Conservation (phyloP, 2,113 vertebrate genomes). For the Cisticola juncidis region DNA sequence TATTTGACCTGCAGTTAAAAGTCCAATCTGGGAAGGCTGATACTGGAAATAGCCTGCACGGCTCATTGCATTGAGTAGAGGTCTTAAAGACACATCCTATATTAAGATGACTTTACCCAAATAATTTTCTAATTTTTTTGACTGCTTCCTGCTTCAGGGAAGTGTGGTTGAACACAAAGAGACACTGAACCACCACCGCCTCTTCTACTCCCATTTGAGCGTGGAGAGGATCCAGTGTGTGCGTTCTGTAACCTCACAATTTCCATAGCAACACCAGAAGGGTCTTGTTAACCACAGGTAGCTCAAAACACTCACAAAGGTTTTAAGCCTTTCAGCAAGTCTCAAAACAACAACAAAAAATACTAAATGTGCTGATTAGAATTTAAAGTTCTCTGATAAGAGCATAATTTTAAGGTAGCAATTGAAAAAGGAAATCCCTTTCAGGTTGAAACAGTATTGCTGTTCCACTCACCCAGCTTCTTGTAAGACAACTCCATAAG, state of each 20-base stretch:
- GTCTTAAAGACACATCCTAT: not conserved
- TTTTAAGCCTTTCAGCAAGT: not conserved
- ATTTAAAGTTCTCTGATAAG: not conserved
- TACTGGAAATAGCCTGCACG: not conserved
- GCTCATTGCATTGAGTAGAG: not conserved
- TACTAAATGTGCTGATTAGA: not conserved
- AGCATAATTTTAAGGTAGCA: not conserved
- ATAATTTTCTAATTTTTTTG: not conserved
- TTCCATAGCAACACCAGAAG: slow-evolving; percentile 51
- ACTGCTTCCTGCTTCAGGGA: not conserved
- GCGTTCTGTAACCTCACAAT: not conserved
- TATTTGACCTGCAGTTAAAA: not conserved
- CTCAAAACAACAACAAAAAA: not conserved
- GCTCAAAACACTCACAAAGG: not conserved
- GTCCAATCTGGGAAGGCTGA: not conserved
- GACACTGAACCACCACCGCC: not conserved
- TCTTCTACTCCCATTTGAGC: not conserved
- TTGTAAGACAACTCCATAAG: not conserved
- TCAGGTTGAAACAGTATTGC: not conserved
- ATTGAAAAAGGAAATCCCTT: not conserved
- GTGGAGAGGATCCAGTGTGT: not conserved
- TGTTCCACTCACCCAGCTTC: not conserved
- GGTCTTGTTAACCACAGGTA: slow-evolving; percentile 10
- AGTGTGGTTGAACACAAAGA: not conserved
- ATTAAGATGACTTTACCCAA: not conserved